phyloP scores from a whole-genome alignment of 2,797 vertebrate species.

The Gymnodraco acuticeps region DNA sequence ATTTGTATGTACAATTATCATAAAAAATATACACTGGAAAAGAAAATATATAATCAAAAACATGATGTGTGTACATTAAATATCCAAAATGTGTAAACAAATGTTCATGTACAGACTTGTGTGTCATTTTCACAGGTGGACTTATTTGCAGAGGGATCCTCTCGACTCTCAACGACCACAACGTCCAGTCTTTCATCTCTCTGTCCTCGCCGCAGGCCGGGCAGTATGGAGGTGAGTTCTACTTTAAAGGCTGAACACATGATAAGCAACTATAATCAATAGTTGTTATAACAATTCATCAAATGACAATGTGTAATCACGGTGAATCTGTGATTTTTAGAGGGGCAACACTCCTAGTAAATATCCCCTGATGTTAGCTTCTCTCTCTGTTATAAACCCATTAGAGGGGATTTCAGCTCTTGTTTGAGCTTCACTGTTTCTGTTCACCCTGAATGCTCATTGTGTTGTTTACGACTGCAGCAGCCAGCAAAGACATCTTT shows the following conservation, averaged over 20 bases:
- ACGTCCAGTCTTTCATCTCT: slow-evolving; percentile 92
- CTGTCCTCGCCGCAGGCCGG: slow-evolving; percentile 93
- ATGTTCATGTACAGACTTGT: no score
- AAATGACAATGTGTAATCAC: background rate
- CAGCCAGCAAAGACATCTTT: background rate
- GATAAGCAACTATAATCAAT: background rate
- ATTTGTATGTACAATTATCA: no score
- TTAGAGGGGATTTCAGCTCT: background rate
- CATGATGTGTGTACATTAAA: no score
- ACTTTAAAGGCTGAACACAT: background rate
- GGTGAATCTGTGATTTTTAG: no score
- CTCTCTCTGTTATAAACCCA: no score
- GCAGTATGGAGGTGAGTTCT: slow-evolving; percentile 91
- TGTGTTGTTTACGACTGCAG: background rate
- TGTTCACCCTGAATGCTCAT: background rate
- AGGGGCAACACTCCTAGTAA: background rate
- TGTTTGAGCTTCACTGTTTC: background rate
- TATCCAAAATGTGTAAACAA: no score
- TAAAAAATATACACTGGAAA: no score
- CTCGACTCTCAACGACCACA: slow-evolving; percentile 90
- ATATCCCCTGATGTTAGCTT: no score
- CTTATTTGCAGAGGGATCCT: slow-evolving; percentile 92
- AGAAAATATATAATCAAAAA: background rate
- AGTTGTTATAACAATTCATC: background rate
- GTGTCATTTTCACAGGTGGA: slow-evolving; percentile 83